phyloP scores from a whole-genome alignment of 2,888 invertebrate species.

The Pachymerium ferrugineum region DNA sequence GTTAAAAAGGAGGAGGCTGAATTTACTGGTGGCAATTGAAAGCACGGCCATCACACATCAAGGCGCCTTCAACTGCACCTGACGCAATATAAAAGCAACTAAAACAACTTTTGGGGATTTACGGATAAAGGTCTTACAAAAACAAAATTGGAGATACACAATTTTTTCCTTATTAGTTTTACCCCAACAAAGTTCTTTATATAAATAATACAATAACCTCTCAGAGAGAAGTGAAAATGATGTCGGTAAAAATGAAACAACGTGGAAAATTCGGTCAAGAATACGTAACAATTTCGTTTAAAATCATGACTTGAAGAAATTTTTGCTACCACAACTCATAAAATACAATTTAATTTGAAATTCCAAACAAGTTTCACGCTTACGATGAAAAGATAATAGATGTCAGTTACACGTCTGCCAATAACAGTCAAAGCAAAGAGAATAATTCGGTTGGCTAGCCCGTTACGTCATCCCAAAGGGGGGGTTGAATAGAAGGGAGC shows the following conservation, averaged over 20 bases:
- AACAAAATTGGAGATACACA: too few relatives aligned
- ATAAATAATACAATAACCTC: too few relatives aligned
- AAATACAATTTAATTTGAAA: background rate
- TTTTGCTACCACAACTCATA: background rate
- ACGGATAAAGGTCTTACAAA: conserved; percentile 8
- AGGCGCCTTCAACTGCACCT: conserved; percentile 8
- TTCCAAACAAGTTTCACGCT: background rate
- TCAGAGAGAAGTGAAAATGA: too few relatives aligned
- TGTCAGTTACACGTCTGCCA: conserved; percentile 14
- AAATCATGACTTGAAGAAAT: background rate
- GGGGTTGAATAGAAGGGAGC: background rate
- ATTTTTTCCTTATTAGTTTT: too few relatives aligned
- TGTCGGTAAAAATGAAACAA: too few relatives aligned
- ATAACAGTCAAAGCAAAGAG: background rate
- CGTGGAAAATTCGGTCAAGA: too few relatives aligned
- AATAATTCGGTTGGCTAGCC: conserved; percentile 3
- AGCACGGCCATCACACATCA: conserved; percentile 25
- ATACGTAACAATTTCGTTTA: background rate
- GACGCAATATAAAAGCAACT: conserved; percentile 27
- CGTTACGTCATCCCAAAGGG: conserved; percentile 8
- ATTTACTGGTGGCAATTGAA: conserved; percentile 25
- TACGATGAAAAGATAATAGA: background rate
- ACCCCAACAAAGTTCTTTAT: too few relatives aligned
- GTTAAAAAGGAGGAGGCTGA: conserved; percentile 16
- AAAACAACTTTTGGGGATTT: conserved; percentile 4